phyloP scores from a whole-genome alignment of 2,113 vertebrate species.

The Aptenodytes forsteri region DNA sequence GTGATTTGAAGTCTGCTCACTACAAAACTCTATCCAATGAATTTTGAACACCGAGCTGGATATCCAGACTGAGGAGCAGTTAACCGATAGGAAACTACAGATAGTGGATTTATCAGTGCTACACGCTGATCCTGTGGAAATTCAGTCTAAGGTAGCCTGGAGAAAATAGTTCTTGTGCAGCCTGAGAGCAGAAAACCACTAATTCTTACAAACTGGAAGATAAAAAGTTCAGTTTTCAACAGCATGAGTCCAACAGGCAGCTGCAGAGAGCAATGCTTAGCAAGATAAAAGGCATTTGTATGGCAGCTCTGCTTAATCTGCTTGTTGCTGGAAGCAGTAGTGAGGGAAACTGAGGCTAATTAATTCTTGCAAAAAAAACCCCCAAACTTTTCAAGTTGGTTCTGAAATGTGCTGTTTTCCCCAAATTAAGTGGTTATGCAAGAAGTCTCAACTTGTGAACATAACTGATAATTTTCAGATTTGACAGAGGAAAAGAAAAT shows the following conservation, averaged over 20 bases:
- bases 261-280: not conserved
- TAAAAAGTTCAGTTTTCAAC: not conserved
- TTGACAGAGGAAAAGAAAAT: not conserved
- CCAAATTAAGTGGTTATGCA: not conserved
- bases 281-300: not conserved
- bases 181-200: not conserved
- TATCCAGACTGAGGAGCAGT: not conserved
- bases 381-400: not conserved
- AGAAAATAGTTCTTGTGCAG: not conserved
- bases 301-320: not conserved
- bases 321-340: not conserved
- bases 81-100: slow-evolving; percentile 29
- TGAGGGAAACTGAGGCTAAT: not conserved
- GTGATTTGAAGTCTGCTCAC: slow-evolving; percentile 19
- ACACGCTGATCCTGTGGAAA: not conserved
- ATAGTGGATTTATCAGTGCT: slow-evolving; percentile 37
- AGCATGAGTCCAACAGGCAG: not conserved
- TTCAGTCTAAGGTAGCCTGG: not conserved
- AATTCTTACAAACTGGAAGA: not conserved
- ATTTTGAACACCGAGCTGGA: not conserved
- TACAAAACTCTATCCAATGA: not conserved
- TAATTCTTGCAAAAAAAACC: not conserved
- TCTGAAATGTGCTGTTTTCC: not conserved
- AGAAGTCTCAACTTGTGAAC: not conserved
- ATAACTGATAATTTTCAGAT: not conserved